These are phyloP conservation scores for Coranthus polyacanthus DNA, from an alignment of 2,797 vertebrate species.

Conservation along the genomic window DNA sequence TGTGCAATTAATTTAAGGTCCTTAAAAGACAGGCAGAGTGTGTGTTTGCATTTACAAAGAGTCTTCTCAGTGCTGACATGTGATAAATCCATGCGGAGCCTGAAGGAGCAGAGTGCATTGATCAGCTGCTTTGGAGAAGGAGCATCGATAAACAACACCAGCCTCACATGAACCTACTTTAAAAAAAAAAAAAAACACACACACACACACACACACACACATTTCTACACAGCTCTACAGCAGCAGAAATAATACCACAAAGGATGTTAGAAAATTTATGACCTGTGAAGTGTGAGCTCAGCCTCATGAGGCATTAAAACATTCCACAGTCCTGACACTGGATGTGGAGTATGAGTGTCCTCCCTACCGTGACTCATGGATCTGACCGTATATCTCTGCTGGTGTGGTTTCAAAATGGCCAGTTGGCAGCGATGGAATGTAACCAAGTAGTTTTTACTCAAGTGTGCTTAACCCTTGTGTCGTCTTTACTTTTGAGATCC, in stretches of 20 bases:
- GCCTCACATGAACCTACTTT: constrained; percentile 46
- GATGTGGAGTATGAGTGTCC: constrained; percentile 45
- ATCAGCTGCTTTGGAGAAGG: constrained; percentile 63
- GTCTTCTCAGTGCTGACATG: constrained; percentile 71
- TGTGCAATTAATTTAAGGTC: constrained; percentile 20
- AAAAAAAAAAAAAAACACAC: neutral
- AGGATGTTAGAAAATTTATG: constrained; percentile 35
- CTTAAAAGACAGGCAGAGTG: constrained; percentile 14
- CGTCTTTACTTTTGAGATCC: too few species aligned
- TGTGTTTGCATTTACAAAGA: constrained; percentile 71
- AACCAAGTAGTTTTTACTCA: too few species aligned
- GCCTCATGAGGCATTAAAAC: constrained; percentile 46
- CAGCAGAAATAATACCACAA: constrained; percentile 30
- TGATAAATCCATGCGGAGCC: constrained; percentile 76
- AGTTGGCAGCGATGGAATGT: neutral
- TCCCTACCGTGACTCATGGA: constrained; percentile 56
- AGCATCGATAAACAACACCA: constrained; percentile 26
- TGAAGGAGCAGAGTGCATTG: constrained; percentile 36
- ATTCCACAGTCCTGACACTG: constrained; percentile 63
- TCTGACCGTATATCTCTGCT: constrained; percentile 25
- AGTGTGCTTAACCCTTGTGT: too few species aligned
- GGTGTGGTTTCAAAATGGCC: constrained; percentile 20
- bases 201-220: constrained; percentile 25
- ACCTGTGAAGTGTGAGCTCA: constrained; percentile 43
- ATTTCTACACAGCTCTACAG: constrained; percentile 7